These are phyloP conservation scores for Amblyopsis rosae DNA, from an alignment of 2,113 vertebrate species.

Conservation along the genomic window DNA sequence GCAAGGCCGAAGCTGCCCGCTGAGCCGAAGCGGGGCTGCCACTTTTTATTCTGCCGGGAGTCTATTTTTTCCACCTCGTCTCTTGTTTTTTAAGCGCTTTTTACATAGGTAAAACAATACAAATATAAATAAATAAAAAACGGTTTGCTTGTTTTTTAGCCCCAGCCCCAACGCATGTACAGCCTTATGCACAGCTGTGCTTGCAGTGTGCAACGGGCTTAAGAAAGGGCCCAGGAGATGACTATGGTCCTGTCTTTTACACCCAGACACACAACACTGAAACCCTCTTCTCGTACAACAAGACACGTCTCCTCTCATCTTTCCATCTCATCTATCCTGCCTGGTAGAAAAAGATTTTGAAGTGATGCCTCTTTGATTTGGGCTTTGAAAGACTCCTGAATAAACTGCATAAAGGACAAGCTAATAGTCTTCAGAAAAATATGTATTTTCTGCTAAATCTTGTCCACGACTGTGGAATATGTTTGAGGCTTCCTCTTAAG, in stretches of 20 bases:
- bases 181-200: background rate
- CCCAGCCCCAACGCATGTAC: no score
- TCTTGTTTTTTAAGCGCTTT: no score
- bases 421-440: background rate
- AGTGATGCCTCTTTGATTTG: conserved; percentile 27
- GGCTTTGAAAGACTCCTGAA: background rate
- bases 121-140: no score
- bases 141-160: no score
- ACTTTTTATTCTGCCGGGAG: no score
- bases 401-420: background rate
- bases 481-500: conserved; percentile 17
- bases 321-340: conserved; percentile 13
- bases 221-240: background rate
- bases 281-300: no score
- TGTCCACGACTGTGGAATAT: conserved; percentile 16
- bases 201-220: background rate
- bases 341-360: conserved; percentile 39
- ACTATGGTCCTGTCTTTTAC: background rate
- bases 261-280: background rate
- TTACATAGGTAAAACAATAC: no score
- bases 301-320: background rate
- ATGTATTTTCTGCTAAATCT: conserved; percentile 16
- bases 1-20: no score
- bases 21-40: no score
- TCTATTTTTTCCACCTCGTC: no score